These are phyloP conservation scores for Zosterops pallidus DNA, from an alignment of 2,113 vertebrate genomes.

Conservation along the genomic window DNA sequence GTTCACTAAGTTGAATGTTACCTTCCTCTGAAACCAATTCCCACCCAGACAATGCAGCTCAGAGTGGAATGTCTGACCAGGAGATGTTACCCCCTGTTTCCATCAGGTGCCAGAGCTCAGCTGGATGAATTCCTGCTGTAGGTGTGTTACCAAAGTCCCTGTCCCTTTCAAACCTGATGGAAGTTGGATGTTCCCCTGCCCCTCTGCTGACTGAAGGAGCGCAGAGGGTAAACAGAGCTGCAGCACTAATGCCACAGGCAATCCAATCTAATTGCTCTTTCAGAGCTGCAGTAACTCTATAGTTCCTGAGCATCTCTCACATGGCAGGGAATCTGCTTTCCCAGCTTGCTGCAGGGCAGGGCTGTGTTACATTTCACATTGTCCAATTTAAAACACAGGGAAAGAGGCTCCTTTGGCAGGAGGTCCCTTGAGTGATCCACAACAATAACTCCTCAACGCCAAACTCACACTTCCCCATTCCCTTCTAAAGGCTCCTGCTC, in stretches of 20 bases:
- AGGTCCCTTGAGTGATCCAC: not conserved
- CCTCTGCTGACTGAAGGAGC: not conserved
- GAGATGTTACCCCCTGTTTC: not conserved
- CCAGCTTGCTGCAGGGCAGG: not conserved
- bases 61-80: accelerated
- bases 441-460: conserved; percentile 14
- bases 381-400: not conserved
- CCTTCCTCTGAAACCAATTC: not conserved
- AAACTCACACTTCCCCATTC: not conserved
- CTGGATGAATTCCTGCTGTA: not conserved
- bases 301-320: conserved; percentile 27
- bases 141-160: not conserved
- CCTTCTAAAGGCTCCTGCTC: conserved; percentile 23
- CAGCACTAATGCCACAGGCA: conserved; percentile 5
- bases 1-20: not conserved
- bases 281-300: conserved; percentile 38
- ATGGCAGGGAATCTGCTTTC: conserved; percentile 23
- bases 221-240: not conserved
- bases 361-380: not conserved
- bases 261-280: conserved; percentile 61
- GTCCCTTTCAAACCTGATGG: not conserved
- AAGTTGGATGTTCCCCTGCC: not conserved
- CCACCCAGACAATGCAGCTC: not conserved
- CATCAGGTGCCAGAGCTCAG: not conserved
- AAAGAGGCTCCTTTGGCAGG: not conserved